Evolutionary conservation across 2,888 invertebrate genomes (phyloP), one percentile per base, ranked within the genome.

Genomic region (Eupsilia transversa): DNA sequence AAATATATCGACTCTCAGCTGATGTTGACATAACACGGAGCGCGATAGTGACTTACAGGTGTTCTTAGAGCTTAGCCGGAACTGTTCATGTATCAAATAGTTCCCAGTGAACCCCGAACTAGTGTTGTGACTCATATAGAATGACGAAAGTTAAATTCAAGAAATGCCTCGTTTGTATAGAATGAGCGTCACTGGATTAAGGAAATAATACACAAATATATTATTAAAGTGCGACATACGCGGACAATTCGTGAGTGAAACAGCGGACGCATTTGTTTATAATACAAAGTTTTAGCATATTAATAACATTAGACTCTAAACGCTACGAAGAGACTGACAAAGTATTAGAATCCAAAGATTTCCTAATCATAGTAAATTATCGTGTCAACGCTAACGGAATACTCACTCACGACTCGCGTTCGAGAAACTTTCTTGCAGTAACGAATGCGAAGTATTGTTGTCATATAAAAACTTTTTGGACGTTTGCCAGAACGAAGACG

Each of bases 61-160:
- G 85, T 90, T 90, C 90, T 88, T 74, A 81, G 89, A 90, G 90
- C 75, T 83, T 79, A 83, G 78, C 89, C 91, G 90, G 93, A 93
- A 92, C 90, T 89, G 86, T 87, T 83, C 80, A 94, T 94, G 93
- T 90, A 89, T 92, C 87, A 86, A 88, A 89, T 89, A 90, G 89
- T 89, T 89, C 90, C 88, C 87, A 88, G 83, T 88, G 85, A 84
- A 87, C 83, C 82, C 85, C 89, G 86, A 81, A 86, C 80, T 89
- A 84, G 94, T 83, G 74, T 60, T 74, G 88, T 96, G 96, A 96
- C 89, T 96, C 96, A 96, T 92, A 89, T 93, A 96, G 95, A 95
- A 96, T 96, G 96, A 94, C 96, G 95, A 96, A 95, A 96, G 96
- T 96, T 89, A 96, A 96, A 93, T 94, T 96, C 94, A 96, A 96